These are phyloP conservation scores for Phortica variegata DNA, from an alignment of 1,140 invertebrate genomes.

Conservation along the genomic window DNA sequence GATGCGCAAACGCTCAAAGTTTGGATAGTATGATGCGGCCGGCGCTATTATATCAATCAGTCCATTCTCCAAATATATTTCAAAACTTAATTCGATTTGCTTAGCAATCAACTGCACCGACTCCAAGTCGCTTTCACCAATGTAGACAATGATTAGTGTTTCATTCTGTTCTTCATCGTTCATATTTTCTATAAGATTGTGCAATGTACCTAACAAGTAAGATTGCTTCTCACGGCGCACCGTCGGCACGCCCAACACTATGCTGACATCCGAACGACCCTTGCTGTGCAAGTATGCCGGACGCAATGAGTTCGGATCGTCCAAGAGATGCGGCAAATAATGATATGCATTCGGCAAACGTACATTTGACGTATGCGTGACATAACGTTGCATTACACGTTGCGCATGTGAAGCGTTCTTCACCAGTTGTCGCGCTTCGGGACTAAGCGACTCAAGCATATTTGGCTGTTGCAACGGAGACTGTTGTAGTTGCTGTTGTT, in stretches of 20 bases:
- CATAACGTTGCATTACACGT: constrained; percentile 20
- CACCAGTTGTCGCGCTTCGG: constrained; percentile 58
- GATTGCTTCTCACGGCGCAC: constrained; percentile 85
- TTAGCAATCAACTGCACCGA: constrained; percentile 70
- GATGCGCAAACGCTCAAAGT: constrained; percentile 73
- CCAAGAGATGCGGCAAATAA: constrained; percentile 84
- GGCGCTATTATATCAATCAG: constrained; percentile 89
- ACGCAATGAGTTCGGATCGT: constrained; percentile 73
- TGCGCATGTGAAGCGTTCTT: constrained; percentile 54
- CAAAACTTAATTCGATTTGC: constrained; percentile 77
- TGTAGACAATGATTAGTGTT: constrained; percentile 84
- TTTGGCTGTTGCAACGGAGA: constrained; percentile 21
- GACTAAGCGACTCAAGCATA: constrained; percentile 55
- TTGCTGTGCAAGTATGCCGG: constrained; percentile 78
- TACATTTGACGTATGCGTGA: constrained; percentile 52
- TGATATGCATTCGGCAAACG: constrained; percentile 78
- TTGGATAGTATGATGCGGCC: constrained; percentile 83
- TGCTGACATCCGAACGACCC: constrained; percentile 72
- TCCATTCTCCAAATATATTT: constrained; percentile 73
- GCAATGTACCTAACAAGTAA: constrained; percentile 85
- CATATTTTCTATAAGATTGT: constrained; percentile 83
- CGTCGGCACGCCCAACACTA: constrained; percentile 86
- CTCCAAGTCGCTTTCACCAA: constrained; percentile 82
- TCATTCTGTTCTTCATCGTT: constrained; percentile 74
- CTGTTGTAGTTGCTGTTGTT: constrained; percentile 6